phyloP scores from a whole-genome alignment of 1,140 invertebrate species.

The Radopholus similis region DNA sequence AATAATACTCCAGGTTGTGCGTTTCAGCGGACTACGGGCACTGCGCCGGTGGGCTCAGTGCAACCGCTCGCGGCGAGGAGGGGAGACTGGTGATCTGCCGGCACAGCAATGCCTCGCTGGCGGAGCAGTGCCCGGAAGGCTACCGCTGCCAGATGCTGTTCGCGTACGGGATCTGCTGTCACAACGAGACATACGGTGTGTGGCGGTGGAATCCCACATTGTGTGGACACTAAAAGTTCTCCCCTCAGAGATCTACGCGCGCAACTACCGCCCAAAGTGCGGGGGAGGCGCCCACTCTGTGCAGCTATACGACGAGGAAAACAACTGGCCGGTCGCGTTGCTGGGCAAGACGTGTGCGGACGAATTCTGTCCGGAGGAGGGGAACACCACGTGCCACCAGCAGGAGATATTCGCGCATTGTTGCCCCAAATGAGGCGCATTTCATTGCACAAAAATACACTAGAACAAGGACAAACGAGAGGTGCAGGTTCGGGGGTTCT shows the following conservation, averaged over 20 bases:
- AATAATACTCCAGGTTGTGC: not conserved
- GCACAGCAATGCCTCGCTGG: not conserved
- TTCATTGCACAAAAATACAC: too few relatives aligned
- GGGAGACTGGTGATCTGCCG: slow-evolving; percentile 20
- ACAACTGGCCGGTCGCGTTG: too few relatives aligned
- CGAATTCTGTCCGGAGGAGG: slow-evolving; percentile 20
- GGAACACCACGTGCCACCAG: slow-evolving; percentile 21
- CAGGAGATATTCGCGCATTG: slow-evolving; percentile 31
- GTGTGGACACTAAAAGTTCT: not conserved
- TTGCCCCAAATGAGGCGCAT: slow-evolving; percentile 29
- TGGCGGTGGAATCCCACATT: not conserved
- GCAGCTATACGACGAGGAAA: too few relatives aligned
- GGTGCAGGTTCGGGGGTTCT: too few relatives aligned
- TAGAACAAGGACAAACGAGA: too few relatives aligned
- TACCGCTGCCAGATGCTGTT: slow-evolving; percentile 15
- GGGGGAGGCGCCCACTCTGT: not conserved
- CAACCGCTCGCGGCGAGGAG: slow-evolving; percentile 17
- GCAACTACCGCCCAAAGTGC: slow-evolving; percentile 11
- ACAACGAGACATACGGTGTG: slow-evolving; percentile 21
- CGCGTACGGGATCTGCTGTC: slow-evolving; percentile 22
- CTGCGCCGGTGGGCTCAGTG: slow-evolving; percentile 18
- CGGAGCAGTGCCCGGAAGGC: slow-evolving; percentile 16
- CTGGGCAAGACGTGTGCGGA: slow-evolving; percentile 23
- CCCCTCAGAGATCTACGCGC: not conserved
- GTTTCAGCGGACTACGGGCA: slow-evolving; percentile 21